Percentiles rank a stretch among this genome's conserved stretches.
Evolutionary conservation across 2,797 vertebrate species (phyloP).

Genomic region (Lindbergichthys nudifrons): DNA sequence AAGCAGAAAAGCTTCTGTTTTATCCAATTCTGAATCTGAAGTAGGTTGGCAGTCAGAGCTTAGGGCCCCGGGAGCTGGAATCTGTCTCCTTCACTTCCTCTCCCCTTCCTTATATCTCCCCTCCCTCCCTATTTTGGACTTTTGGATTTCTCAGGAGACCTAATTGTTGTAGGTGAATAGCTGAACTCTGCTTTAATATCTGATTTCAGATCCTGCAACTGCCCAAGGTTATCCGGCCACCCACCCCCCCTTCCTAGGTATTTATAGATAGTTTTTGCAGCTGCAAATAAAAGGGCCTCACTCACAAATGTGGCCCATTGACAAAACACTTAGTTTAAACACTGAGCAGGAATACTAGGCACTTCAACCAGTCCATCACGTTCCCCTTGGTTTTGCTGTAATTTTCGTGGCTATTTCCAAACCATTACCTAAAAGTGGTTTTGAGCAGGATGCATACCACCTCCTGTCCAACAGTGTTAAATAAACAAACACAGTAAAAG

Average conservation of each 20-base stretch:
- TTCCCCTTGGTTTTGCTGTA: conserved; percentile 71
- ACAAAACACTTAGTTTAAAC: conserved; percentile 68
- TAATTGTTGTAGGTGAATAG: conserved; percentile 60
- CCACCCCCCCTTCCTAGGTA: conserved; percentile 30
- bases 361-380: conserved; percentile 63
- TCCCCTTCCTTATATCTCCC: conserved; percentile 48
- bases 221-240: conserved; percentile 47
- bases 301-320: conserved; percentile 64
- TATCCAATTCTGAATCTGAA: conserved; percentile 35
- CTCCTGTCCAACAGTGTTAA: conserved; percentile 59
- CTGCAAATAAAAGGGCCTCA: conserved; percentile 68
- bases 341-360: conserved; percentile 69
- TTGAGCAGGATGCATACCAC: conserved; percentile 64
- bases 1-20: conserved; percentile 35
- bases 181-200: conserved; percentile 53
- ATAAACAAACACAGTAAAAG: conserved; percentile 72
- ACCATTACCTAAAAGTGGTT: conserved; percentile 72
- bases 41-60: conserved; percentile 41
- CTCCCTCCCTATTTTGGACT: conserved; percentile 33
- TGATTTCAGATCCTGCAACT: conserved; percentile 59
- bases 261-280: conserved; percentile 74
- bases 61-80: conserved; percentile 45
- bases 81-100: conserved; percentile 64
- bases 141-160: conserved; percentile 45
- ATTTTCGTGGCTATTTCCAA: conserved; percentile 75